Conservation (phyloP, 2,797 vertebrate species). For the Enteromius unitaeniatus region DNA sequence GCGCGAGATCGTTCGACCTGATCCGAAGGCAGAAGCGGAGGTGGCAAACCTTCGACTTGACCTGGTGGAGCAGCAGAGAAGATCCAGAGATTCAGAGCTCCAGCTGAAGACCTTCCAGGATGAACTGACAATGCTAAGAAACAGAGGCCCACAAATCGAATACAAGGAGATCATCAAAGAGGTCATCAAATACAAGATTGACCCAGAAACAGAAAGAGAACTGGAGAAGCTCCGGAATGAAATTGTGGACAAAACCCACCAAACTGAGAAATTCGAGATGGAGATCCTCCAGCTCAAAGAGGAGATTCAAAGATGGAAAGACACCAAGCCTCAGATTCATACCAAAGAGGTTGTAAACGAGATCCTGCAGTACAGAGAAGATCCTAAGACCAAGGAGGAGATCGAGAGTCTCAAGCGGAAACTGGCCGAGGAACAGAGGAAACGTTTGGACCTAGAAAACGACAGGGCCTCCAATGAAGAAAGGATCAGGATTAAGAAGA, state of each 20-base stretch:
- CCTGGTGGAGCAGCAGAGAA: conserved; percentile 91
- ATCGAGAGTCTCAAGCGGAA: conserved; percentile 86
- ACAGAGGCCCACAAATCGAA: conserved; percentile 90
- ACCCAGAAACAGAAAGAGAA: conserved; percentile 91
- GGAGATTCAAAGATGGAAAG: conserved; percentile 92
- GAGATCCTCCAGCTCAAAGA: conserved; percentile 92
- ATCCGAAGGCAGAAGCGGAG: conserved; percentile 94
- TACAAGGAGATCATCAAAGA: conserved; percentile 94
- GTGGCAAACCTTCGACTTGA: conserved; percentile 94
- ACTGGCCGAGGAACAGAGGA: conserved; percentile 90
- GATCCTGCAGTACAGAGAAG: conserved; percentile 91
- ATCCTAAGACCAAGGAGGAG: conserved; percentile 93
- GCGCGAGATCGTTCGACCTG: conserved; percentile 93
- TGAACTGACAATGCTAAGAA: conserved; percentile 83
- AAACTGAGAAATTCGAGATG: conserved; percentile 88
- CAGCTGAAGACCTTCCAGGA: conserved; percentile 85
- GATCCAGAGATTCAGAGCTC: conserved; percentile 82
- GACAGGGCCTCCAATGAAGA: conserved; percentile 84
- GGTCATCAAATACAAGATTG: conserved; percentile 95
- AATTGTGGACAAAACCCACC: conserved; percentile 91
- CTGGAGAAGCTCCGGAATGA: conserved; percentile 91
- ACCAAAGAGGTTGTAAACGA: conserved; percentile 95
- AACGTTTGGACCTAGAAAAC: conserved; percentile 89
- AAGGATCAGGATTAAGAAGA: conserved; percentile 86
- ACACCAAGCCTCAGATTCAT: conserved; percentile 92